Conservation (phyloP, 2,113 vertebrate species). For the Shinisaurus crocodilurus region DNA sequence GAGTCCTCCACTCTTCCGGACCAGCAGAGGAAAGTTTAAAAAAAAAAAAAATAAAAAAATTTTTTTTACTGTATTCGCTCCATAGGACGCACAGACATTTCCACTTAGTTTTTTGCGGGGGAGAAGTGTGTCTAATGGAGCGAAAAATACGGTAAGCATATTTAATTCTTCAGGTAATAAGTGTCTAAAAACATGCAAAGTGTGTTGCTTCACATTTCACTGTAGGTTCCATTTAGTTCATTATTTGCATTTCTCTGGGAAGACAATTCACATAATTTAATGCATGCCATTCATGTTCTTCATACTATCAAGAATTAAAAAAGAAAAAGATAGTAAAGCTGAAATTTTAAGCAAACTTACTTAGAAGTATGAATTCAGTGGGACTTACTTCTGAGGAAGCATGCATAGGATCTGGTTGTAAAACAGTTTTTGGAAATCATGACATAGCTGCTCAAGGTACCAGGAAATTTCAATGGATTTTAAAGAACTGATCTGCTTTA, state of each 20-base stretch:
- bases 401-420: background rate
- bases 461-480: background rate
- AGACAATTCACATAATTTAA: background rate
- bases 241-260: background rate
- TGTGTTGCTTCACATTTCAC: background rate
- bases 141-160: too few relatives aligned
- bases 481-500: constrained; percentile 2
- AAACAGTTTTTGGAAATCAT: background rate
- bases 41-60: too few relatives aligned
- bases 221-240: background rate
- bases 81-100: too few relatives aligned
- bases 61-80: too few relatives aligned
- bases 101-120: too few relatives aligned
- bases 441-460: background rate
- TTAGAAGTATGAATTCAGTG: background rate
- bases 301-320: background rate
- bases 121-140: too few relatives aligned
- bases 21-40: too few relatives aligned
- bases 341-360: background rate
- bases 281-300: background rate
- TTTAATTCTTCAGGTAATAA: background rate
- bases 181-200: too few relatives aligned
- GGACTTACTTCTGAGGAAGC: background rate
- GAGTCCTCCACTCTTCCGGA: too few relatives aligned
- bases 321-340: background rate